Evolutionary conservation across 2,888 invertebrate species (phyloP).

Genomic region (Hermaeophaga mercurialis): DNA sequence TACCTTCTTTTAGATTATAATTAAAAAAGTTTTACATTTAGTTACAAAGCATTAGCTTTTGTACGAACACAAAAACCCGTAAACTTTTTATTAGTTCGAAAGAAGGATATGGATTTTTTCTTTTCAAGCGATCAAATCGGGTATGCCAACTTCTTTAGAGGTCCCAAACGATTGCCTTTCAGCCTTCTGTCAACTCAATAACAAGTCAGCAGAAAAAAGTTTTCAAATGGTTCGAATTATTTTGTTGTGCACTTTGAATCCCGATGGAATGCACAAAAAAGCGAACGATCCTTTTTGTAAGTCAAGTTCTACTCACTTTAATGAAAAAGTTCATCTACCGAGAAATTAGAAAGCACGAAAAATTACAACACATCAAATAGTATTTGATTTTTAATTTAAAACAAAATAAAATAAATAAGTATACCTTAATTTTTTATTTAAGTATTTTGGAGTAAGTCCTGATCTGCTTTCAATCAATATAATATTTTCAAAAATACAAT

Average conservation of each 20-base stretch:
- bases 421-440: too few relatives aligned
- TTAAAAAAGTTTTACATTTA: constrained; percentile 15
- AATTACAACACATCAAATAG: too few relatives aligned
- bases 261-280: too few relatives aligned
- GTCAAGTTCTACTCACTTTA: too few relatives aligned
- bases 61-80: constrained; percentile 5
- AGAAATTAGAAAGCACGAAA: too few relatives aligned
- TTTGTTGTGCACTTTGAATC: neutral
- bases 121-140: constrained; percentile 26
- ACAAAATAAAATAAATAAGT: too few relatives aligned
- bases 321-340: too few relatives aligned
- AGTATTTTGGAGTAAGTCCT: too few relatives aligned
- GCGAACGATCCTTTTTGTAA: too few relatives aligned
- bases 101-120: constrained; percentile 18
- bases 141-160: constrained; percentile 29
- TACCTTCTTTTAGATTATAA: neutral
- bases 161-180: constrained; percentile 30
- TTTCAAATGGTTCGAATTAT: constrained; percentile 17
- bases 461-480: too few relatives aligned
- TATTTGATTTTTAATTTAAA: too few relatives aligned
- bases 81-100: constrained; percentile 16
- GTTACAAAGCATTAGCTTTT: neutral
- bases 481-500: too few relatives aligned
- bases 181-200: constrained; percentile 14
- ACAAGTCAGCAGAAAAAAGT: constrained; percentile 19